Percentiles rank a stretch among this genome's conserved stretches.
Conservation (phyloP, 2,888 invertebrate species). For the Flexamia atlantica region DNA sequence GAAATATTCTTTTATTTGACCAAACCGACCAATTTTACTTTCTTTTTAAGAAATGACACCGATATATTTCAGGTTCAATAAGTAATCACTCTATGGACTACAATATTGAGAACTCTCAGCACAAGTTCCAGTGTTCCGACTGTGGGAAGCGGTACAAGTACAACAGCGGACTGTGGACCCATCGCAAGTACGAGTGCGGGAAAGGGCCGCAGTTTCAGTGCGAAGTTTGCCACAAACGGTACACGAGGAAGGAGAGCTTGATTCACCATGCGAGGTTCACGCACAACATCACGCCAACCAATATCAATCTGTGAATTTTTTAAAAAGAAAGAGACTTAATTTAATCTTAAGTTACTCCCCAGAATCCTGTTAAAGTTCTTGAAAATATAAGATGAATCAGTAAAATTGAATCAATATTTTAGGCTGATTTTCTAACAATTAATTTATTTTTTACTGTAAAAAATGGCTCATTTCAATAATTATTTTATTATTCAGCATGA, state of each 20-base stretch:
- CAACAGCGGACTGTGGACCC: conserved; percentile 68
- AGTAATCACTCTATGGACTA: neutral
- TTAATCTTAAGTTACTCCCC: too few species aligned
- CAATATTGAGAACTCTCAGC: conserved; percentile 66
- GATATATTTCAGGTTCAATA: neutral
- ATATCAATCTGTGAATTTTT: neutral
- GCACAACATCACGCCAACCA: conserved; percentile 40
- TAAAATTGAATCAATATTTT: too few species aligned
- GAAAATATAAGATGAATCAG: too few species aligned
- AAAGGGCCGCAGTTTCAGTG: conserved; percentile 73
- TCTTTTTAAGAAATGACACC: neutral
- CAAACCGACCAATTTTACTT: too few species aligned
- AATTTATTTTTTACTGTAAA: too few species aligned
- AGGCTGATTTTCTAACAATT: too few species aligned
- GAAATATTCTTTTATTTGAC: too few species aligned
- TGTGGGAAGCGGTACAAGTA: conserved; percentile 68
- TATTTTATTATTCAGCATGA: too few species aligned
- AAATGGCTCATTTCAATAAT: too few species aligned
- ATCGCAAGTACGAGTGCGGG: conserved; percentile 74
- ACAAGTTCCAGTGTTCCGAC: conserved; percentile 64
- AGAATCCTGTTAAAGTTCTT: too few species aligned
- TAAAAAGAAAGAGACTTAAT: too few species aligned
- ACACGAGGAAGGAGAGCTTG: conserved; percentile 55
- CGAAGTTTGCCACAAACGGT: conserved; percentile 73
- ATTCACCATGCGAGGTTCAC: conserved; percentile 27